Conservation (phyloP, 2,888 invertebrate species). For the Microchrysa polita region DNA sequence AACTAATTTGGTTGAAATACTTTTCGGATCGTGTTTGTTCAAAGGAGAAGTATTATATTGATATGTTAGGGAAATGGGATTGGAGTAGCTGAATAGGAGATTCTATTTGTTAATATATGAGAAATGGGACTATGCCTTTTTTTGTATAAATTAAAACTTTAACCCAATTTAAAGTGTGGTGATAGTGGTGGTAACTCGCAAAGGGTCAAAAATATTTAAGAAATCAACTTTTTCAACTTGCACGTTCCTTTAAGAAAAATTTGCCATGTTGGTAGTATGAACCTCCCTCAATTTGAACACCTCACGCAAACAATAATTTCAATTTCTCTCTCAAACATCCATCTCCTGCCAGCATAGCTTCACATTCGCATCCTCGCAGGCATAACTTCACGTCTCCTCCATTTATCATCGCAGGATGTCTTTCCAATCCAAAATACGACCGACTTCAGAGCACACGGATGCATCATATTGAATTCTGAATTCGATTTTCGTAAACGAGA, state of each 20-base stretch:
- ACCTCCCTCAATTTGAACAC: background rate
- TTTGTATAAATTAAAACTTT: no score
- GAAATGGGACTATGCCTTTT: no score
- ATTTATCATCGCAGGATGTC: slow-evolving; percentile 43
- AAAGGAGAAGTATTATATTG: background rate
- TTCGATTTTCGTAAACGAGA: slow-evolving; percentile 46
- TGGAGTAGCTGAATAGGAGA: no score
- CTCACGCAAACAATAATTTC: background rate
- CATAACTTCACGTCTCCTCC: slow-evolving; percentile 47
- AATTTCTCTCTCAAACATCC: background rate
- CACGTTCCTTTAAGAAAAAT: no score
- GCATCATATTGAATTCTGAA: slow-evolving; percentile 48
- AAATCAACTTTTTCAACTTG: no score
- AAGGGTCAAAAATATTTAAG: no score
- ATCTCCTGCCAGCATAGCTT: background rate
- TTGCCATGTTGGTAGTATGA: no score
- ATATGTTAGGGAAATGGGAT: no score
- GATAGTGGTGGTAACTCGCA: no score
- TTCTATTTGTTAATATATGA: no score
- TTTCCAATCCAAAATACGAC: slow-evolving; percentile 30
- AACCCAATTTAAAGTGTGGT: no score
- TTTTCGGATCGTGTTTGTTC: background rate
- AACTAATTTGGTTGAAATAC: slow-evolving; percentile 13
- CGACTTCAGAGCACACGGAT: slow-evolving; percentile 18
- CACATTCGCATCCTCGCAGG: slow-evolving; percentile 16